Conservation (phyloP, 2,797 vertebrate genomes). For the Lepilemur ruficaudatus region DNA sequence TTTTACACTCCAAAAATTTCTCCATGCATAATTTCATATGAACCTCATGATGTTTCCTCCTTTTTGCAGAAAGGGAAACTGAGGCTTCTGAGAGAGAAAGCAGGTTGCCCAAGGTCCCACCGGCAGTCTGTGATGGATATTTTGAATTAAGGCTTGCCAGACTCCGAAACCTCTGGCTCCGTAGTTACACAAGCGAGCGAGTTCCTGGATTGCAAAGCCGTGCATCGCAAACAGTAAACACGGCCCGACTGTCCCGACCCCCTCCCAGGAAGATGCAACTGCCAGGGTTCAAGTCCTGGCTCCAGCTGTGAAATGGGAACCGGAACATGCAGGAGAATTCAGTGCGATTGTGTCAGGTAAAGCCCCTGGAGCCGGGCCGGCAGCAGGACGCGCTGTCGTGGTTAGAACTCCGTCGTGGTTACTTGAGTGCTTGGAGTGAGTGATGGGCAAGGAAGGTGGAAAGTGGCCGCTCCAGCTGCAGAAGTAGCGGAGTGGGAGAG, state of each 20-base stretch:
- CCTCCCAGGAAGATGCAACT: not conserved
- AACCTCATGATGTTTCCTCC: not conserved
- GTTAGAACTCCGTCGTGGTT: not conserved
- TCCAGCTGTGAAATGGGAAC: not conserved
- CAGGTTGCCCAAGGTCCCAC: not conserved
- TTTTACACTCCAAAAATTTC: not conserved
- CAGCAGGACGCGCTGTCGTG: accelerated
- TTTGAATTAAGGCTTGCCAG: not conserved
- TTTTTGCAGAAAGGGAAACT: not conserved
- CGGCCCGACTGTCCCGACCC: accelerated
- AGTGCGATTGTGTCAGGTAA: accelerated
- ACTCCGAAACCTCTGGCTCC: not conserved
- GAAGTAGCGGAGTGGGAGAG: accelerated
- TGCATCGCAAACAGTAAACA: accelerated
- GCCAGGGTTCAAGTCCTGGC: not conserved
- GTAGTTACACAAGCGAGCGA: not conserved
- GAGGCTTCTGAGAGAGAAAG: not conserved
- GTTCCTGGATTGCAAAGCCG: not conserved
- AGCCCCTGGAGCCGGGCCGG: accelerated
- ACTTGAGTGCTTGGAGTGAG: not conserved
- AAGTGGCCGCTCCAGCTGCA: accelerated
- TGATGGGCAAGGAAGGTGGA: not conserved
- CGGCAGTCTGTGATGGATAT: not conserved
- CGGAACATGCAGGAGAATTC: accelerated
- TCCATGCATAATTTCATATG: not conserved